Evolutionary conservation across 2,113 vertebrate species (phyloP), one percentile per base, ranked within the genome.

Genomic region (Sinosuthora webbiana): DNA sequence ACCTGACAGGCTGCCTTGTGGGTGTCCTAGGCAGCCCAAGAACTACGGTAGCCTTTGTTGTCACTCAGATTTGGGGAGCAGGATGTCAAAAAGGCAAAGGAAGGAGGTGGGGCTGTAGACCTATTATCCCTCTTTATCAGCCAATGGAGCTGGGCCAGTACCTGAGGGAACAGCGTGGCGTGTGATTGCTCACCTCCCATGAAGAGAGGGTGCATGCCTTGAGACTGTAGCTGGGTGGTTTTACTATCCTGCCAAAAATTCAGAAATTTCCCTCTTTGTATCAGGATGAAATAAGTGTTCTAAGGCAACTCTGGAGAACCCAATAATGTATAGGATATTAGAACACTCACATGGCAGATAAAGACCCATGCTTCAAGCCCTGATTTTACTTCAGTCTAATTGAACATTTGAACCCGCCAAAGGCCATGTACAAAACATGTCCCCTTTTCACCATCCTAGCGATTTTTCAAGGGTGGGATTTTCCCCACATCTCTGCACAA

Each of bases 201-300:
- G 95, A 71, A 97, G 96, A 94, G 49, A 94, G 30, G 47, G 82
- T 93, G 79, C 79, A 56, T 96, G 90, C 92, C 70, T 95, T 90
- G 41, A 92, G 90, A 94, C 53, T 94, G 88, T 87, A 97, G 71
- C 94, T 97, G 94, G 96, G 96, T 96, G 94, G 95, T 97, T 96
- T 95, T 73, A 84, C 55, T 85, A 91, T 62, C 53, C 67, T 96
- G 94, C 95, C 94, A 96, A 96, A 95, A 96, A 82, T 79, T 76
- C 45, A 93, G 77, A 91, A 93, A 89, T 82, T 89, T 93, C 57
- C 50, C 70, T 89, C 30, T 88, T 89, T 91, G 7, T 76, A 65
- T 94, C 74, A 94, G 62, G 78, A 91, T 82, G 57, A 97, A 94
- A 89, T 74, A 91, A 95, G 84, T 49, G 77, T 87, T 92, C 69